A percentile compares a stretch with the other conserved stretches of the same genome.
These are phyloP conservation scores for Mythimna vitellina DNA, from an alignment of 2,888 invertebrate genomes.

Conservation along the genomic window DNA sequence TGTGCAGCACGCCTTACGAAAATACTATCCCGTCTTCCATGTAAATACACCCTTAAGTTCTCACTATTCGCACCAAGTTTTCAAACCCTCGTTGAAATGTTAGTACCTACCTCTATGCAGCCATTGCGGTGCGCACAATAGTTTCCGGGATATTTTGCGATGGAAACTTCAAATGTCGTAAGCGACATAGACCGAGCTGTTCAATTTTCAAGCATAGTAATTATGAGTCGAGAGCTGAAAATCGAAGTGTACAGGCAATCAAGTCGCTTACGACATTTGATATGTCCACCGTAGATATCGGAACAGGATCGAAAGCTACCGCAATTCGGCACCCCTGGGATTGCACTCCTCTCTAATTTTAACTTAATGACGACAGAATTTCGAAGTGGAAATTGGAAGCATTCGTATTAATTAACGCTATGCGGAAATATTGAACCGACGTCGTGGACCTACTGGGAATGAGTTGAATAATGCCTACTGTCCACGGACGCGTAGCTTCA, in stretches of 20 bases:
- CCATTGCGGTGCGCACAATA: conserved; percentile 26
- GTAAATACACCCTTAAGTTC: not conserved
- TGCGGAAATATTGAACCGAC: not conserved
- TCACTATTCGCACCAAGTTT: conserved; percentile 5
- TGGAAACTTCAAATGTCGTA: not conserved
- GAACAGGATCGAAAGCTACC: conserved; percentile 11
- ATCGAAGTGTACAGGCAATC: not conserved
- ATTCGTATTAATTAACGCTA: conserved; percentile 6
- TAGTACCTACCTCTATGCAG: conserved; percentile 11
- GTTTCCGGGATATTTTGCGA: conserved; percentile 27
- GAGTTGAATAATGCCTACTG: no score
- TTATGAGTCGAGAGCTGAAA: not conserved
- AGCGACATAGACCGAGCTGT: not conserved
- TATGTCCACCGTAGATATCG: conserved; percentile 15
- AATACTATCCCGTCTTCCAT: not conserved
- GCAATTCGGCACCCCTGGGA: conserved; percentile 16
- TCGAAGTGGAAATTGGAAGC: not conserved
- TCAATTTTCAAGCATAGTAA: not conserved
- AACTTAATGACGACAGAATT: conserved; percentile 24
- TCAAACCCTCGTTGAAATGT: conserved; percentile 4
- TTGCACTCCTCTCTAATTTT: conserved; percentile 27
- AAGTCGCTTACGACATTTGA: not conserved
- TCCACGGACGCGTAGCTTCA: no score
- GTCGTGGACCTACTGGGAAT: no score
- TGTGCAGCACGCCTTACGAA: not conserved